Base-by-base conservation (phyloP, 2,888 invertebrate genomes). In the Smittia aterrima region DNA sequence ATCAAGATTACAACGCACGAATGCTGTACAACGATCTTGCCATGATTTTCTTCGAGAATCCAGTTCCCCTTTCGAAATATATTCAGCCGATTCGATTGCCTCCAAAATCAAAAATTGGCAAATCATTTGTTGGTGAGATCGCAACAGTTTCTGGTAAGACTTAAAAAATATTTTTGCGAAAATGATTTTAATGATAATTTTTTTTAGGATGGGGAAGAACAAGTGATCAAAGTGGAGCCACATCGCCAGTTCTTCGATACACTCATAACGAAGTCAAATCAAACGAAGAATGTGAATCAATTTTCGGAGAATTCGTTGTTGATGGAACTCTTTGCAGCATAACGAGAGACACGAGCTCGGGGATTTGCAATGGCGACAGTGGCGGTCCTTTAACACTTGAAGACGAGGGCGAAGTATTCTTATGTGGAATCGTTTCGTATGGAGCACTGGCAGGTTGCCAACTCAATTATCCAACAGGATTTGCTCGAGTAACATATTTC, bases 401-500 rank as follows among this genome's bases (percentile, higher is more conserved):
- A 80, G 11, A 16, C 4, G 2, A 6, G 2, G 47, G 47, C 13
- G 16, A 47, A 47, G 16, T 16, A 2, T 47, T n/a, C 16, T 16
- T 47, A 11, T 2, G 79, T 24, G 80, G 81, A n/a, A 76, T 80
- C 20, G 79, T 80, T 53, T 83, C 82, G 9, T 84, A 83, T 77
- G 78, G 79, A 1, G 77, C 82, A 1, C 40, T 74, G 13, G 76
- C 77, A 18, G 82, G 83, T n/a, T 83, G 84, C 76, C 77, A 79
- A 73, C 75, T 74, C 13, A 80, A 81, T 0, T 76, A 78, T 11
- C 83, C 83, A 1, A 81, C 80, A 16, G 84, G 80, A 27, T 84
- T 79, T 77, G 78, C 81, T 18, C 79, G 83, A 75, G 78, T 83
- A 32, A 80, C 81, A 40, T 77, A 79, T 22, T 83, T 78, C 77